Evolutionary conservation across 1,140 invertebrate species (phyloP).

Genomic region (Halyomorpha halys): DNA sequence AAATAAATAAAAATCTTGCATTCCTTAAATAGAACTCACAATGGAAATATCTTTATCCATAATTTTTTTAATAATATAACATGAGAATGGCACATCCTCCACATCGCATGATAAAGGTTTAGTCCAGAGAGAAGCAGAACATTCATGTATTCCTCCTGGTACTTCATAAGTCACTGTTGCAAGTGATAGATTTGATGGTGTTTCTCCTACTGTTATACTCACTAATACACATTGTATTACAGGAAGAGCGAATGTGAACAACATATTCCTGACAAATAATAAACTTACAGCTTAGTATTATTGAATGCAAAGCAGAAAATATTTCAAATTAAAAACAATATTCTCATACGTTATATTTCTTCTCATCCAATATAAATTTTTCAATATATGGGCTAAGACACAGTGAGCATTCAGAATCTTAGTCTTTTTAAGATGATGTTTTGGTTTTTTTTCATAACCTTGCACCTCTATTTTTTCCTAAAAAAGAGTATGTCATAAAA

Average conservation of each 20-base stretch:
- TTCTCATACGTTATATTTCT: conserved; percentile 23
- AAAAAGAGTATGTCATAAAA: no score
- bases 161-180: conserved; percentile 21
- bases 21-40: not conserved
- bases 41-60: not conserved
- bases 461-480: no score
- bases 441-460: not conserved
- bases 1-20: no score
- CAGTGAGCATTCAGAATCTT: conserved; percentile 14
- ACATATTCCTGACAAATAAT: conserved; percentile 18
- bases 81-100: conserved; percentile 1
- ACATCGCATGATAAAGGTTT: not conserved
- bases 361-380: conserved; percentile 27
- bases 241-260: conserved; percentile 24
- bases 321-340: not conserved
- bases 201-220: conserved; percentile 21
- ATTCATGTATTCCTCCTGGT: not conserved
- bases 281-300: not conserved
- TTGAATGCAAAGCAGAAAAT: no score
- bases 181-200: conserved; percentile 18
- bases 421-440: conserved; percentile 15
- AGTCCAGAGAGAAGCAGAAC: not conserved
- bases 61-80: conserved; percentile 16
- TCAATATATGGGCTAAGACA: conserved; percentile 23
- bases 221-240: conserved; percentile 19